Conservation (phyloP, 2,113 vertebrate genomes). For the Bettongia penicillata region DNA sequence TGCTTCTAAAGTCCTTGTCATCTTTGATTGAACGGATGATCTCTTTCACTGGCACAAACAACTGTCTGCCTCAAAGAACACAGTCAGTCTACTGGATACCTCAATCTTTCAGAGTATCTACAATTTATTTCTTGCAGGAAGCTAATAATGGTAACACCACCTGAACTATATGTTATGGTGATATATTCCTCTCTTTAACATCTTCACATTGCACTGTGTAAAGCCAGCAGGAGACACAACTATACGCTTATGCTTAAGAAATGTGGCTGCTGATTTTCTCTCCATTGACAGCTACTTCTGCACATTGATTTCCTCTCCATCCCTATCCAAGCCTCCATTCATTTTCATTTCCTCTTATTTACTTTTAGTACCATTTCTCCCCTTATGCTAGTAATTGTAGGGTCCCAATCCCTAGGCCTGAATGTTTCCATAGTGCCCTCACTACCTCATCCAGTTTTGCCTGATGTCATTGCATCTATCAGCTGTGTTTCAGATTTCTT, state of each 20-base stretch:
- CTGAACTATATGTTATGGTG: neutral
- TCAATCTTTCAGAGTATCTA: neutral
- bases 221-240: conserved; percentile 9
- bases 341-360: neutral
- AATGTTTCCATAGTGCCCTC: neutral
- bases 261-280: neutral
- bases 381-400: too few relatives aligned
- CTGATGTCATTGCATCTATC: neutral
- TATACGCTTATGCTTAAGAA: neutral
- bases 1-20: neutral
- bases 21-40: neutral
- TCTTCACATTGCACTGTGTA: neutral
- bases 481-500: neutral
- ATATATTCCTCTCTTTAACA: neutral
- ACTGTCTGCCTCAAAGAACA: neutral
- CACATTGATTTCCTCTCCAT: neutral
- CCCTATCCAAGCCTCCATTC: neutral
- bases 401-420: neutral
- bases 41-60: conserved; percentile 2
- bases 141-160: neutral
- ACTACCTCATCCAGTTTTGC: neutral
- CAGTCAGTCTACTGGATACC: neutral
- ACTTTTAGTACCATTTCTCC: neutral
- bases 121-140: conserved; percentile 4
- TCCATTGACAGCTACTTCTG: neutral